phyloP scores from a whole-genome alignment of 1,140 invertebrate genomes.

The Tetragnatha versicolor region DNA sequence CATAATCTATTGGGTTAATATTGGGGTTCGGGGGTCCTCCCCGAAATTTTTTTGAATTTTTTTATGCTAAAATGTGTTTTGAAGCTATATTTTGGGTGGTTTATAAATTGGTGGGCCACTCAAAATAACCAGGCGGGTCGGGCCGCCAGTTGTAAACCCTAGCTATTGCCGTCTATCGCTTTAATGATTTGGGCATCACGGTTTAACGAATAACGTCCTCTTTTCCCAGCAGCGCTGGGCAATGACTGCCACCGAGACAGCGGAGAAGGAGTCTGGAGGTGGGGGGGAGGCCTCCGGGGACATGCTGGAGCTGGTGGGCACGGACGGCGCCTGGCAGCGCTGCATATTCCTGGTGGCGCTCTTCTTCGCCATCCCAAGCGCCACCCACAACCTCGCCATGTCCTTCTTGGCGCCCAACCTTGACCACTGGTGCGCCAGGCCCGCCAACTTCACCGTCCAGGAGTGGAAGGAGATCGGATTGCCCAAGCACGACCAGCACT shows the following conservation, averaged over 20 bases:
- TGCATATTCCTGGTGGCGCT: conserved; percentile 25
- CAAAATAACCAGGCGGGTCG: too few species aligned
- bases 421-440: conserved; percentile 41
- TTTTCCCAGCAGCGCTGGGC: not conserved
- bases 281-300: not conserved
- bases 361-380: conserved; percentile 19
- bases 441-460: conserved; percentile 11
- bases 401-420: conserved; percentile 45
- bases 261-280: not conserved
- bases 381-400: conserved; percentile 40
- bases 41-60: too few species aligned
- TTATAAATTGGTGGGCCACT: too few species aligned
- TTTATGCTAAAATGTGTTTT: too few species aligned
- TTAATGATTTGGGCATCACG: too few species aligned
- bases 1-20: too few species aligned
- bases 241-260: conserved; percentile 43
- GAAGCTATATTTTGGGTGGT: too few species aligned
- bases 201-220: too few species aligned
- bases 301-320: conserved; percentile 28
- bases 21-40: too few species aligned
- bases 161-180: too few species aligned
- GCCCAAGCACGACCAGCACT: conserved; percentile 4
- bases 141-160: too few species aligned
- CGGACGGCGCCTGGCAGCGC: conserved; percentile 21
- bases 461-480: conserved; percentile 16